Evolutionary conservation across 2,113 vertebrate species (phyloP), one percentile per base, ranked within the genome.

Genomic region (Tyrannus savana): DNA sequence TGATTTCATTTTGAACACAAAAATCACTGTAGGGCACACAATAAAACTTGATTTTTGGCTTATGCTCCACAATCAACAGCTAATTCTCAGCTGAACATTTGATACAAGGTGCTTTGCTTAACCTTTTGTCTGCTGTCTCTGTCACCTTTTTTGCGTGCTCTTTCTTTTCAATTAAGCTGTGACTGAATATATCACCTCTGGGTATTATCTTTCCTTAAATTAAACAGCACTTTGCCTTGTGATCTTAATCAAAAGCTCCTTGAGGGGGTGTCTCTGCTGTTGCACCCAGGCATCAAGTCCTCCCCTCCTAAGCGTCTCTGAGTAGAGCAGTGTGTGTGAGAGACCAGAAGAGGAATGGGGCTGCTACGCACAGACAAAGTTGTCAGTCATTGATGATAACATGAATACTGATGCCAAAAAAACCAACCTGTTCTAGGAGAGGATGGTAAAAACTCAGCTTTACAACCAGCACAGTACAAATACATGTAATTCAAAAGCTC

Each of bases 11-110:
- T 75, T 71, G 74, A 94, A 33, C 68, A 31, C 22, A 90, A 62
- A 79, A 94, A 93, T 69, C 58, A 47, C 79, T 68, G 64, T 50
- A 91, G 75, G 82, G 79, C 89, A 94, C 72, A 85, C 60, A 52
- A 76, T 69, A 93, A 89, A 90, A 84, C 30, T 56, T 95, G 33
- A 94, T 95, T 94, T 97, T 94, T 59, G 66, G 56, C 13, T 95
- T 53, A 63, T 15, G 10, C 73, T 31, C 11, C 76, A 89, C 90
- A 95, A 80, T 87, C 84, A 66, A 86, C 76, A 88, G 83, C 74
- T 97, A 71, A 94, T 58, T 66, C 41, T 87, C 77, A 74, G 74
- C 30, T 46, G 77, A 93, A 73, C 35, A 58, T 87, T 64, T 74
- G 39, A 78, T 87, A 25, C 27, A 83, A 58, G 28, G 88, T 74